Evolutionary conservation across 1,140 invertebrate genomes (phyloP).

Genomic region (Chymomyza costata): DNA sequence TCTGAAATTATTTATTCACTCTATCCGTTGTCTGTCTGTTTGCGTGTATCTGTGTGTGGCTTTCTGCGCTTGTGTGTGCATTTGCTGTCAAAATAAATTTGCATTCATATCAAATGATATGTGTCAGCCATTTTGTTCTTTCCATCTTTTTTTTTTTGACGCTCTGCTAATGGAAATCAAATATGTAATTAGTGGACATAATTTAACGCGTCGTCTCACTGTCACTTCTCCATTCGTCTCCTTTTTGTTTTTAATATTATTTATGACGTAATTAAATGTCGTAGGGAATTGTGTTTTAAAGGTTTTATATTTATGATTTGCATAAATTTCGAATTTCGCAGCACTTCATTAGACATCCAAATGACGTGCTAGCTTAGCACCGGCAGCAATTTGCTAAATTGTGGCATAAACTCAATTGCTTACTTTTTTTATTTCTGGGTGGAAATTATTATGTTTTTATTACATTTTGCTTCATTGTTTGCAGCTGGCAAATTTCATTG

Average conservation of each 20-base stretch:
- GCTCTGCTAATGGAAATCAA: constrained; percentile 56
- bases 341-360: no score
- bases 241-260: constrained; percentile 35
- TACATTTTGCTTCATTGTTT: no score
- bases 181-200: constrained; percentile 56
- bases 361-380: constrained; percentile 1
- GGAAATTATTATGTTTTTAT: not conserved
- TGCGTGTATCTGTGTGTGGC: not conserved
- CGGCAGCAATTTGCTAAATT: constrained; percentile 26
- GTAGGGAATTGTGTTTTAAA: no score
- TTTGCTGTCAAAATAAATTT: constrained; percentile 51
- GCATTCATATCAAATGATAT: constrained; percentile 34
- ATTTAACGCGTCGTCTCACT: no score
- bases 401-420: constrained; percentile 22
- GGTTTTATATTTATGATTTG: constrained; percentile 9
- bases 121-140: constrained; percentile 3
- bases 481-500: constrained; percentile 5
- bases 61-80: constrained; percentile 8
- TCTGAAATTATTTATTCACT: no score
- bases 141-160: constrained; percentile 4
- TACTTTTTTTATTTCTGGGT: no score
- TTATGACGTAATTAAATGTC: constrained; percentile 58
- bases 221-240: no score
- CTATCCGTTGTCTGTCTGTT: not conserved
- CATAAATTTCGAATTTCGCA: constrained; percentile 14